These are phyloP conservation scores for Ateles fusciceps DNA, from an alignment of 2,797 vertebrate species.

Conservation along the genomic window DNA sequence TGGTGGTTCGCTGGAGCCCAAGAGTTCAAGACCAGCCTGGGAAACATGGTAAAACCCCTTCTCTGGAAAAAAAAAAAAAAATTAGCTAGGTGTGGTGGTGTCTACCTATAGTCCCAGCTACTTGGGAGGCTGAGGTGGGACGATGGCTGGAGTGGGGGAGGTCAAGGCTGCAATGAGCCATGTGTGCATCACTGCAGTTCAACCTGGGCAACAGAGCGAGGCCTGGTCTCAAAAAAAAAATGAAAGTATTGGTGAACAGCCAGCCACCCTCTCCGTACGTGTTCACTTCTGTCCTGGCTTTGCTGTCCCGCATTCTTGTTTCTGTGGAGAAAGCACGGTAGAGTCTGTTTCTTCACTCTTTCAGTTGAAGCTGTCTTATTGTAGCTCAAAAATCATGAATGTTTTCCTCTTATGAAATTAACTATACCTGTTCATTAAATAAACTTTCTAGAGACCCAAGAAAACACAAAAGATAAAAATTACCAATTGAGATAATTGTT, in stretches of 20 bases:
- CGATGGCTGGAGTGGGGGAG: too few relatives aligned
- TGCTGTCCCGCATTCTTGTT: neutral
- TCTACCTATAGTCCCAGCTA: too few relatives aligned
- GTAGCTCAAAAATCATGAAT: neutral
- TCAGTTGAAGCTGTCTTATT: neutral
- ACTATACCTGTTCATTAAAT: neutral
- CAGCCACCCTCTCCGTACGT: neutral
- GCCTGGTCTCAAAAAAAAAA: too few relatives aligned
- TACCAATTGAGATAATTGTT: neutral
- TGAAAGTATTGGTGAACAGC: neutral
- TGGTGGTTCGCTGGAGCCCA: too few relatives aligned
- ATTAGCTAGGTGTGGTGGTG: too few relatives aligned
- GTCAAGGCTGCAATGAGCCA: too few relatives aligned
- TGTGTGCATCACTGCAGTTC: too few relatives aligned
- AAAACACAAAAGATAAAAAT: neutral
- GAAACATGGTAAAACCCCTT: too few relatives aligned
- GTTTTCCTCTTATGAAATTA: neutral
- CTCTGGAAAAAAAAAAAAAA: too few relatives aligned
- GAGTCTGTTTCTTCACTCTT: neutral
- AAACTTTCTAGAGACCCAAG: neutral
- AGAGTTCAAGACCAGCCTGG: too few relatives aligned
- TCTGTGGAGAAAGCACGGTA: neutral
- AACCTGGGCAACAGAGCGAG: too few relatives aligned
- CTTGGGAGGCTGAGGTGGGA: too few relatives aligned
- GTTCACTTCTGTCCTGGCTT: accelerated